Evolutionary conservation across 2,113 vertebrate genomes (phyloP).

Genomic region (Amphiprion percula): DNA sequence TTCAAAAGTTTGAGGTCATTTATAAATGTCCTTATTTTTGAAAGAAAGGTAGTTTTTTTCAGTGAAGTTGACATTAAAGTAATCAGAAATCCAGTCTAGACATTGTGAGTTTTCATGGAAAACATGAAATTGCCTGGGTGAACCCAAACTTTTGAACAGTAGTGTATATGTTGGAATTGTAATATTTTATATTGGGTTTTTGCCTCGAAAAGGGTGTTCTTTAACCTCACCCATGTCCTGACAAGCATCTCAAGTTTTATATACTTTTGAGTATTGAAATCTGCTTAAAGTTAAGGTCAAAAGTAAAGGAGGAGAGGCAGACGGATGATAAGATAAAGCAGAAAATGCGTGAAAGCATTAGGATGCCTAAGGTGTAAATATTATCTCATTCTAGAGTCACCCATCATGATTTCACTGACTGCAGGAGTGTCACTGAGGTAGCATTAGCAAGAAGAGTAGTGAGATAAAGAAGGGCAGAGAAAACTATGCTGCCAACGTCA

Average conservation of each 20-base stretch:
- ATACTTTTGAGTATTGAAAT: not conserved
- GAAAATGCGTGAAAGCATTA: not conserved
- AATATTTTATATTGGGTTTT: not conserved
- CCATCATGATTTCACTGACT: not conserved
- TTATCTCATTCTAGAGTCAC: not conserved
- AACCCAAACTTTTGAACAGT: no score
- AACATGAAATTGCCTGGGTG: no score
- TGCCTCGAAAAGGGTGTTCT: not conserved
- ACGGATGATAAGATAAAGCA: not conserved
- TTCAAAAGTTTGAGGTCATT: no score
- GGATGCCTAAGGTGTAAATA: conserved; percentile 13
- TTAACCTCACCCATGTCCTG: no score
- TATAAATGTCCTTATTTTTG: no score
- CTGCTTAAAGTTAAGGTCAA: not conserved
- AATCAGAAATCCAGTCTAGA: no score
- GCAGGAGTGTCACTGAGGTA: conserved; percentile 1
- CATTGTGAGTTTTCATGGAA: no score
- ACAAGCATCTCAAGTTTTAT: not conserved
- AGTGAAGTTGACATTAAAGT: no score
- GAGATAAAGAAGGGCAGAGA: conserved; percentile 5
- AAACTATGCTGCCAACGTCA: not conserved
- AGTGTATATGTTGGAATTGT: not conserved
- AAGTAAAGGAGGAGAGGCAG: not conserved
- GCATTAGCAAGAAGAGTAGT: conserved; percentile 2
- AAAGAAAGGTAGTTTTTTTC: no score